Evolutionary conservation across 2,113 vertebrate genomes (phyloP), one percentile per base, ranked within the genome.

Genomic region (Sylvia atricapilla): DNA sequence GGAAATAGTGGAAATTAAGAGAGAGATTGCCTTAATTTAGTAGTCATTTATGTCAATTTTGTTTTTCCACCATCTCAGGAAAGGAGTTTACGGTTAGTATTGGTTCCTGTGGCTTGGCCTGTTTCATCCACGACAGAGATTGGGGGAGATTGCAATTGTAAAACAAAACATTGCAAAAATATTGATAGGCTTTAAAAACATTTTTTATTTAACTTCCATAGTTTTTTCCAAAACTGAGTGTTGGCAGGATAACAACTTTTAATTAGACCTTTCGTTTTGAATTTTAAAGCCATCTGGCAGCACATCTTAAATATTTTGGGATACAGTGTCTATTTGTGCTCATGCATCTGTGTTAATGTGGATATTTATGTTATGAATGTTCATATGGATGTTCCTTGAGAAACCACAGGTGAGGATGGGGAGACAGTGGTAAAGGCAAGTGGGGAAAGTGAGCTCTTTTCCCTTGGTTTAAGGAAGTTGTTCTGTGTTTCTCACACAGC

Each of bases 211-310:
- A 63, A 53, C 31, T 87, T 75, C 7, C 0, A 0, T 53, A 13
- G 52, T 44, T 90, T 41, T 56, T 92, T 78, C 73, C 35, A 76
- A 66, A 93, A 49, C 1, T 2, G 88, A 66, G 39, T 46, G 22
- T 64, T 88, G 96, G 85, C 94, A 92, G n/a, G 9, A 18, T 49
- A 60, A 79, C 50, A 58, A 67, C 82, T 96, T 79, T 86, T 95
- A 92, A 94, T 95, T 91, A 75, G 35, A 37, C 73, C 67, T 73
- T 66, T 69, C 23, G 13, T 83, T 91, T 88, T 46, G 60, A 74
- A 88, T 88, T 90, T 66, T 66, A 47, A 92, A 88, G 79, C 95
- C 82, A 90, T 93, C 94, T 96, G 96, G 92, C 92, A 93, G 67
- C 63, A 58, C 55, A 2, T 62, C 43, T 39, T 64, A 50, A 69